These are phyloP conservation scores for Lichenostomus cassidix DNA, from an alignment of 2,113 vertebrate species.

Conservation along the genomic window DNA sequence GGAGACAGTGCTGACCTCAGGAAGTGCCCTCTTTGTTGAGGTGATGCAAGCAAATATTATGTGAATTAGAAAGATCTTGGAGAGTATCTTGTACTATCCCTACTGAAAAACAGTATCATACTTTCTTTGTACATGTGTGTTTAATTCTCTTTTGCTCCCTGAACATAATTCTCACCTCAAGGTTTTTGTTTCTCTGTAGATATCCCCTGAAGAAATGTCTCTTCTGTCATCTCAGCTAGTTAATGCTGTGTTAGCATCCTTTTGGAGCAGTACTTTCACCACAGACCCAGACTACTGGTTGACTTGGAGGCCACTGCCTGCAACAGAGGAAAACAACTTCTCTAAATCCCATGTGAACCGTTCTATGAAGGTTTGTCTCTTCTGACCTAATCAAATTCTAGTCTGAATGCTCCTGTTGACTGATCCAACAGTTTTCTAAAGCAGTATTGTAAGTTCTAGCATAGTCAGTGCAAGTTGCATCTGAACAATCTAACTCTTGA, in stretches of 20 bases:
- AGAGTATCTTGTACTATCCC: background rate
- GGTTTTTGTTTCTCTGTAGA: constrained; percentile 33
- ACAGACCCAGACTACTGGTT: constrained; percentile 89
- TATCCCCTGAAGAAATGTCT: constrained; percentile 80
- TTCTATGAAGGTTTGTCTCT: constrained; percentile 74
- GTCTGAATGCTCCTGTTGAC: background rate
- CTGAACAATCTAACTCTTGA: constrained; percentile 40
- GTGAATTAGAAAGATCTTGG: background rate
- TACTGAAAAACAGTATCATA: background rate
- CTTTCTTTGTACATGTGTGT: background rate
- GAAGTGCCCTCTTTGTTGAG: background rate
- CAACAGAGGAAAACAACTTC: constrained; percentile 28
- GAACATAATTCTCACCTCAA: background rate
- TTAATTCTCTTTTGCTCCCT: background rate
- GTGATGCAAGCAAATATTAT: background rate
- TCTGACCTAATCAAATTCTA: background rate
- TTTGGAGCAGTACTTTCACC: constrained; percentile 88
- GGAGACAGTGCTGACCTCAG: background rate
- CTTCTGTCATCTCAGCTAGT: constrained; percentile 86
- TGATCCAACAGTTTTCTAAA: background rate
- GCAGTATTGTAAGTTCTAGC: background rate
- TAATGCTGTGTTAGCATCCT: constrained; percentile 77
- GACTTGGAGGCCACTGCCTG: constrained; percentile 78
- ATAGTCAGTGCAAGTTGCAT: background rate
- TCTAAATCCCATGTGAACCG: constrained; percentile 29